These are phyloP conservation scores for Kuschelorhynchus macadamiae DNA, from an alignment of 2,888 invertebrate species.

Conservation along the genomic window DNA sequence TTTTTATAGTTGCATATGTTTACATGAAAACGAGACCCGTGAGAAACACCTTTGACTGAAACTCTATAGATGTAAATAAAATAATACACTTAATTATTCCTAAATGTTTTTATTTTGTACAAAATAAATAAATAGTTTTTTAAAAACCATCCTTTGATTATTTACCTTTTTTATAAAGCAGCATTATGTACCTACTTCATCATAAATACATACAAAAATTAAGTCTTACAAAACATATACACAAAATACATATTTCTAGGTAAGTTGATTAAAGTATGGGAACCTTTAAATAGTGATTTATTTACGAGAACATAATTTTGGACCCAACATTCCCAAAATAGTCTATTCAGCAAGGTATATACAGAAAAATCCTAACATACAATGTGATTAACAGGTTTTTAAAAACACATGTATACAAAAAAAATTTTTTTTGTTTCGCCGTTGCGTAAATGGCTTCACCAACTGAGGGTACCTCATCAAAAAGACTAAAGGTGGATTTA, in stretches of 20 bases:
- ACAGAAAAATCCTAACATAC: no score
- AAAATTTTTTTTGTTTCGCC: no score
- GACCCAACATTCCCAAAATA: neutral
- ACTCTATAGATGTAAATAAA: slow-evolving; percentile 2
- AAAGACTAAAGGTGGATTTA: no score
- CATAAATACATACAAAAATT: slow-evolving; percentile 29
- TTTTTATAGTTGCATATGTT: slow-evolving; percentile 82
- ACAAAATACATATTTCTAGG: slow-evolving; percentile 54
- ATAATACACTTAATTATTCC: slow-evolving; percentile 23
- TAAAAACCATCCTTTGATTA: slow-evolving; percentile 43
- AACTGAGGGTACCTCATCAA: no score
- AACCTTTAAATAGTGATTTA: slow-evolving; percentile 24
- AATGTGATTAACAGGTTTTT: no score
- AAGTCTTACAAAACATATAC: slow-evolving; percentile 49
- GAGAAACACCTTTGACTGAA: slow-evolving; percentile 21
- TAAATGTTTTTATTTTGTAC: slow-evolving; percentile 50
- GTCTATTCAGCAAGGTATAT: neutral
- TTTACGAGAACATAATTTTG: slow-evolving; percentile 4
- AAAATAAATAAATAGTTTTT: slow-evolving; percentile 52
- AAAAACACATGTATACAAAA: no score
- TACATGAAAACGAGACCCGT: slow-evolving; percentile 84
- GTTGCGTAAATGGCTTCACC: no score
- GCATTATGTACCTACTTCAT: slow-evolving; percentile 30
- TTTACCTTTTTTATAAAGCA: slow-evolving; percentile 29
- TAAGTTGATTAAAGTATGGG: slow-evolving; percentile 34